Conservation (phyloP, 2,888 invertebrate species). For the Cheilosia scutellata region DNA sequence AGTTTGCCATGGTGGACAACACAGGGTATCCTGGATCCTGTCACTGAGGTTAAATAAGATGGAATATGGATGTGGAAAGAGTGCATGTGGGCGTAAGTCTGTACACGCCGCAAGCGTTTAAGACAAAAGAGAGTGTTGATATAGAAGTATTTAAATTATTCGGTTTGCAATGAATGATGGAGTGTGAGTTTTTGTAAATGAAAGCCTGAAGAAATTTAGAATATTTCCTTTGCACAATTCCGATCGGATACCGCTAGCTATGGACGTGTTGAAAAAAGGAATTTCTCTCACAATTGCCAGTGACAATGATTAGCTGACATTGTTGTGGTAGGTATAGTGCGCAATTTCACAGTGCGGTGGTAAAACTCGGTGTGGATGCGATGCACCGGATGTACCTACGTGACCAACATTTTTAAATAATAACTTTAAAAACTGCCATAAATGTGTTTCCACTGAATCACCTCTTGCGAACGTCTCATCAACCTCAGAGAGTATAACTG, state of each 20-base stretch:
- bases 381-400: constrained; percentile 7
- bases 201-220: too few species aligned
- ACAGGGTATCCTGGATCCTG: constrained; percentile 36
- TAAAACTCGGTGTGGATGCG: neutral
- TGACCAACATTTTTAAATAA: constrained; percentile 1
- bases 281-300: neutral
- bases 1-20: constrained; percentile 49
- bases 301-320: constrained; percentile 23
- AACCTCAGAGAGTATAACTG: too few species aligned
- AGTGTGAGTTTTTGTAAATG: neutral
- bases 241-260: neutral
- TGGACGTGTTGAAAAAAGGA: neutral
- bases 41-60: constrained; percentile 45
- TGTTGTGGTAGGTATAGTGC: neutral
- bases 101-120: neutral
- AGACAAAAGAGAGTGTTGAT: constrained; percentile 6
- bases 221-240: too few species aligned
- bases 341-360: neutral
- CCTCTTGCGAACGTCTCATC: neutral
- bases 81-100: neutral
- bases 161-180: constrained; percentile 10
- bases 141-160: constrained; percentile 40
- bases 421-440: neutral
- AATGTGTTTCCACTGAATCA: too few species aligned
- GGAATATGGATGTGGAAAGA: constrained; percentile 21